phyloP scores from a whole-genome alignment of 1,140 invertebrate species.

The Drosophila navojoa region DNA sequence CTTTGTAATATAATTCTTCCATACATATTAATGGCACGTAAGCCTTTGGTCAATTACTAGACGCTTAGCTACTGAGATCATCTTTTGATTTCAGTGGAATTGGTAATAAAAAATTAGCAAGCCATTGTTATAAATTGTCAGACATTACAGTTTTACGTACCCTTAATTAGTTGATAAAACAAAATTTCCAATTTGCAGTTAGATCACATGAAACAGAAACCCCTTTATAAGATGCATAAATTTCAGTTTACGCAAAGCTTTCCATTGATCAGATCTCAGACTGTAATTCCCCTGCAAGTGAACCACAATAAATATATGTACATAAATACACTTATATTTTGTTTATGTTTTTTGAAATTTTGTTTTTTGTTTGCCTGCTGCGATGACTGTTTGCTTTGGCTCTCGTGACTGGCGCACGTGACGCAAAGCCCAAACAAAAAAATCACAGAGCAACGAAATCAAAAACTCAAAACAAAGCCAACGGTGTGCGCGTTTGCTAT shows the following conservation, averaged over 20 bases:
- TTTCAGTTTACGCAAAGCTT: slow-evolving; percentile 1
- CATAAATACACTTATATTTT: not conserved
- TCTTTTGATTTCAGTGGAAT: not conserved
- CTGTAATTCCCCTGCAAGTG: slow-evolving; percentile 51
- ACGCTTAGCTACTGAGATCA: not conserved
- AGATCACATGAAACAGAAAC: slow-evolving; percentile 6
- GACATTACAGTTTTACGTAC: not conserved
- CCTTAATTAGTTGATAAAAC: not conserved
- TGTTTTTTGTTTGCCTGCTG: slow-evolving; percentile 18
- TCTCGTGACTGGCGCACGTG: slow-evolving; percentile 64
- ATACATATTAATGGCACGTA: not conserved
- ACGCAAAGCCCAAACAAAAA: slow-evolving; percentile 61
- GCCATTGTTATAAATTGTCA: not conserved
- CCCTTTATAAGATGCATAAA: not conserved
- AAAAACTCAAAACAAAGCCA: slow-evolving; percentile 12
- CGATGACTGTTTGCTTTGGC: slow-evolving; percentile 31
- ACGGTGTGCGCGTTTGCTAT: slow-evolving; percentile 52
- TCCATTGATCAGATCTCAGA: slow-evolving; percentile 33
- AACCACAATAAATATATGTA: slow-evolving; percentile 12
- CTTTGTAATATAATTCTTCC: not conserved
- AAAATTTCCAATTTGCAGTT: slow-evolving; percentile 9
- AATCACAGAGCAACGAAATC: slow-evolving; percentile 33
- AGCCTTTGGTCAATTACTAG: not conserved
- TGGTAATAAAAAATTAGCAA: not conserved
- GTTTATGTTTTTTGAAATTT: not conserved